Conservation (phyloP, 1,140 invertebrate genomes). For the Drosophila micromelanica region DNA sequence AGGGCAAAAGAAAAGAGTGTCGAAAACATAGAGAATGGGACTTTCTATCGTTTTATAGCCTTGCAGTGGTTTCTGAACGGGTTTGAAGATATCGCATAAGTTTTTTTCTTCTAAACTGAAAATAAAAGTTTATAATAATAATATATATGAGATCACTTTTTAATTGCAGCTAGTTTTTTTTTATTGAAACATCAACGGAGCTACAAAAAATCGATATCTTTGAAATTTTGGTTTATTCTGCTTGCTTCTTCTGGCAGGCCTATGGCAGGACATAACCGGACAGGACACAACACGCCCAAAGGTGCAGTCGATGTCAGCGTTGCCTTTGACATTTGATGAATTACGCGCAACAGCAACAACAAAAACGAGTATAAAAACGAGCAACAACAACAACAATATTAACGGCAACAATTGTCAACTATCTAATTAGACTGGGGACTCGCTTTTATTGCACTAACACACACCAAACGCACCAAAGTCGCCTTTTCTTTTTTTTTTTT, state of each 20-base stretch:
- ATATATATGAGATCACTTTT: no score
- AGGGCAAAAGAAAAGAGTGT: background rate
- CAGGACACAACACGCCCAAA: conserved; percentile 57
- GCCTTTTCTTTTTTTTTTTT: conserved; percentile 21
- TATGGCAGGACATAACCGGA: conserved; percentile 4
- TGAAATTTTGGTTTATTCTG: conserved; percentile 1
- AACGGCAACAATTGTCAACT: conserved; percentile 59
- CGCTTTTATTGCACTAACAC: conserved; percentile 68
- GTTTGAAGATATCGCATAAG: background rate
- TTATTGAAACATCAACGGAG: no score
- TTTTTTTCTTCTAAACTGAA: background rate
- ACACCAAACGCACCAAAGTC: conserved; percentile 25
- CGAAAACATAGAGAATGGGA: conserved; percentile 18
- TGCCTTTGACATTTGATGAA: conserved; percentile 74
- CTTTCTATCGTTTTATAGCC: conserved; percentile 51
- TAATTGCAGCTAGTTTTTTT: no score
- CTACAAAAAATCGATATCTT: background rate
- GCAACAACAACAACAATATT: conserved; percentile 17
- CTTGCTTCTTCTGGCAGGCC: conserved; percentile 14
- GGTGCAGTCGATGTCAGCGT: conserved; percentile 69
- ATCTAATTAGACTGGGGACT: conserved; percentile 79
- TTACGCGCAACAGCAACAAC: conserved; percentile 50
- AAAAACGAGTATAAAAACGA: conserved; percentile 12
- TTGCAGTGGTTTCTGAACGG: background rate
- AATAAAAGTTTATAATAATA: no score